Percentiles rank a stretch among this genome's conserved stretches.
Evolutionary conservation across 2,113 vertebrate species (phyloP).

Genomic region (Atrichornis clamosus): DNA sequence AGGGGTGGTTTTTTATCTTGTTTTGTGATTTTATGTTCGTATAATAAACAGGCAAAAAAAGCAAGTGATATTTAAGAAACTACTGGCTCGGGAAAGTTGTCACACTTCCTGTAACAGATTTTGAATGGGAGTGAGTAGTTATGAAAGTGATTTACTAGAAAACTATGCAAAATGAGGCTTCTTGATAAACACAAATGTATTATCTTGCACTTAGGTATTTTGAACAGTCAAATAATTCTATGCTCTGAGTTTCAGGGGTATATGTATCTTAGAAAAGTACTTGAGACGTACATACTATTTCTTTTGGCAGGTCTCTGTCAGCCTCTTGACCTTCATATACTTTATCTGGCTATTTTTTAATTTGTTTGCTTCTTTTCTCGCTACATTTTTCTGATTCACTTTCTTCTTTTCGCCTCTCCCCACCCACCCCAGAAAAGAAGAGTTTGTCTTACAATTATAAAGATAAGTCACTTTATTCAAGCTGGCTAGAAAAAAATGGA

Average conservation of each 20-base stretch:
- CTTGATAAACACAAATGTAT: background rate
- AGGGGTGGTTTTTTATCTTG: background rate
- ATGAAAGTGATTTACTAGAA: background rate
- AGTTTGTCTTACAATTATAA: background rate
- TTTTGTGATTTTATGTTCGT: background rate
- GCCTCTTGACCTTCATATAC: background rate
- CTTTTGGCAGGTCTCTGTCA: background rate
- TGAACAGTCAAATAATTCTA: background rate
- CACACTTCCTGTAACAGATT: background rate
- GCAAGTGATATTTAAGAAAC: background rate
- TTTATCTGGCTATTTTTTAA: background rate
- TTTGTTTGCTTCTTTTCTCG: background rate
- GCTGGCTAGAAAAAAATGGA: background rate
- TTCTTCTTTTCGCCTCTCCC: background rate
- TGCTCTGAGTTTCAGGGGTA: background rate
- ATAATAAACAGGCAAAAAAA: background rate
- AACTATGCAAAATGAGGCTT: background rate
- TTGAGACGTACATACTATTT: background rate
- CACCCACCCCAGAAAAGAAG: accelerated
- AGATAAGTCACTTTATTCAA: background rate
- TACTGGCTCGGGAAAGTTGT: background rate
- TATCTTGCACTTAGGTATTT: background rate
- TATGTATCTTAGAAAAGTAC: background rate
- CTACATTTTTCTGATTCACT: background rate
- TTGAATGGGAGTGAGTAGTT: background rate